Conservation (phyloP, 2,888 invertebrate species). For the Leptinotarsa haldemani region DNA sequence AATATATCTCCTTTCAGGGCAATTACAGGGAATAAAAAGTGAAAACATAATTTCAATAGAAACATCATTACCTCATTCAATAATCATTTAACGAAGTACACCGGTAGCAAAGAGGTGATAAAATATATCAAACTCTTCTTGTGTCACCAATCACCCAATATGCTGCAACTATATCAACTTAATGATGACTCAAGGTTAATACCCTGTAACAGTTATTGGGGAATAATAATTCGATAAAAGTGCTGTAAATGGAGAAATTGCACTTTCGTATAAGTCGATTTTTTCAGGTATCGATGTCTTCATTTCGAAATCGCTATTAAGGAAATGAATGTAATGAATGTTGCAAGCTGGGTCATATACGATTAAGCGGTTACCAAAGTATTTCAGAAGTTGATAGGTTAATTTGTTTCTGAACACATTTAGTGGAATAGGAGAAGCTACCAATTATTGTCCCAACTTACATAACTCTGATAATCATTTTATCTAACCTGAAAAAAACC, state of each 20-base stretch:
- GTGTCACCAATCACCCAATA: neutral
- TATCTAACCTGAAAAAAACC: neutral
- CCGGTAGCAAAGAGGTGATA: too few species aligned
- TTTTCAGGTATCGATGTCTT: constrained; percentile 12
- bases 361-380: neutral
- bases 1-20: too few species aligned
- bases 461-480: neutral
- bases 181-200: neutral
- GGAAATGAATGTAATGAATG: neutral
- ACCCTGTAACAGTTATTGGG: constrained; percentile 2
- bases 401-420: neutral
- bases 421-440: neutral
- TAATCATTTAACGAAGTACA: too few species aligned
- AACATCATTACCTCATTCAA: too few species aligned
- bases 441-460: neutral
- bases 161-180: constrained; percentile 4
- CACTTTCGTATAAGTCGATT: constrained; percentile 10
- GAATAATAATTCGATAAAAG: constrained; percentile 17
- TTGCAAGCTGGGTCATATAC: neutral
- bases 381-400: neutral
- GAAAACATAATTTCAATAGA: too few species aligned
- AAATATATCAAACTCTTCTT: neutral
- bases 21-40: too few species aligned
- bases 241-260: constrained; percentile 4
- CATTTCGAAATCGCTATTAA: neutral